Base-by-base conservation (phyloP, 2,888 invertebrate species). In the Lacanobia oleracea region DNA sequence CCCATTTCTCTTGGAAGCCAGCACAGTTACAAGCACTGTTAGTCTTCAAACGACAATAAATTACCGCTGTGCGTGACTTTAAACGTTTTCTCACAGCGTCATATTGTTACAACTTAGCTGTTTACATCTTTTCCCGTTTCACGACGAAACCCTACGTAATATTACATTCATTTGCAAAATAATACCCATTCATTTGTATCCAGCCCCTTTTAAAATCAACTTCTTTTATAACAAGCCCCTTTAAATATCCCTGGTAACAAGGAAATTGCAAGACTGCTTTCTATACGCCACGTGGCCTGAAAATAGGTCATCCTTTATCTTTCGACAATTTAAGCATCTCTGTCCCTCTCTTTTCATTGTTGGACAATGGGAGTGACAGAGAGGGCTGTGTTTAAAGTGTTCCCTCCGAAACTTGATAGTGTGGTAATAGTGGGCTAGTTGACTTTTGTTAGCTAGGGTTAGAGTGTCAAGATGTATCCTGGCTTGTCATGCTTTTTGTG, bases 261-360 rank as follows among this genome's bases (percentile, higher is more conserved):
- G 87, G 86, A 88, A 87, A 89, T 89, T 89, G 80, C 86, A 74
- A 84, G 81, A 76, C 71, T 64, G 75, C 81, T 83, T 91, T 93
- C 91, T 89, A 89, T 87, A 76, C 81, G 87, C 91, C 94, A 94
- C 94, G 94, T 94, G 94, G 91, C 90, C 85, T 79, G 90, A 90
- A 94, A 94, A 93, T 94, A 88, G 94, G 94, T 94, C 94, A 94
- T 81, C 92, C 89, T 91, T 93, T 94, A 93, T 94, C 89, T 90
- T 90, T 89, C 77, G 83, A 90, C 91, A 90, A 91, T 90, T 88
- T 87, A 86, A 88, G 87, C 86, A 80, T 84, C 72, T 69, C 90
- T 76, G 81, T 93, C 92, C 83, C 91, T 72, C 85, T 92, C 90
- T 73, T 67, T 61, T 63, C 37, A 59, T 75, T 77, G 73, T 79